A percentile compares a stretch with the other conserved stretches of the same genome.
phyloP scores from a whole-genome alignment of 2,888 invertebrate species.

The Drosophila engyochracea region DNA sequence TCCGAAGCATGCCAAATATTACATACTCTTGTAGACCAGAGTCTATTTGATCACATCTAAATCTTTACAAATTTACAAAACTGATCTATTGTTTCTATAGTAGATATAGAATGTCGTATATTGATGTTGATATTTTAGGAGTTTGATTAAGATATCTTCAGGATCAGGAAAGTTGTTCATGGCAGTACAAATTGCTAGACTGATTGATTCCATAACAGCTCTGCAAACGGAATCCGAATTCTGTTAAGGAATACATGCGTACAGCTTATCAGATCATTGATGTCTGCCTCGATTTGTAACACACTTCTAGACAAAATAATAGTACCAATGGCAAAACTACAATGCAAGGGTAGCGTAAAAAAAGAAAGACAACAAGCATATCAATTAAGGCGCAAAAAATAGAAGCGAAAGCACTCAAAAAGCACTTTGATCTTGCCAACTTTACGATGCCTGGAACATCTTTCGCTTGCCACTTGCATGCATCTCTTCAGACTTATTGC shows the following conservation, averaged over 20 bases:
- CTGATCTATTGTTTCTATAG: neutral
- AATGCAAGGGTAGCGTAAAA: neutral
- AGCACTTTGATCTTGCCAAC: conserved; percentile 62
- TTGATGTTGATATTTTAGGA: neutral
- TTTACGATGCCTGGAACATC: conserved; percentile 56
- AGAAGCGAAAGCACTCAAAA: conserved; percentile 67
- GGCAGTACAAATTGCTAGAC: neutral
- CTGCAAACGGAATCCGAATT: neutral
- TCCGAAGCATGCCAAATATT: neutral
- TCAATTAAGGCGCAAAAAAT: conserved; percentile 72
- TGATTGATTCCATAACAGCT: neutral
- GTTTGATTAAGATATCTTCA: neutral
- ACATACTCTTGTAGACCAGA: neutral
- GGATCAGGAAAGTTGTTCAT: neutral
- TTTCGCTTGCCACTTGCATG: conserved; percentile 38
- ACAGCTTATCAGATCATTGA: neutral
- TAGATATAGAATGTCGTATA: neutral
- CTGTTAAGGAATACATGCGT: neutral
- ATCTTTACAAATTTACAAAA: neutral
- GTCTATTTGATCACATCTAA: neutral
- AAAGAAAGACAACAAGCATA: conserved; percentile 35
- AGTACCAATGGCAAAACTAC: neutral
- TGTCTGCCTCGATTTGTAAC: neutral
- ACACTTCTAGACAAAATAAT: neutral
- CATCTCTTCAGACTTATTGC: conserved; percentile 3